These are phyloP conservation scores for Notodonta ziczac DNA, from an alignment of 2,888 invertebrate species.

Conservation along the genomic window DNA sequence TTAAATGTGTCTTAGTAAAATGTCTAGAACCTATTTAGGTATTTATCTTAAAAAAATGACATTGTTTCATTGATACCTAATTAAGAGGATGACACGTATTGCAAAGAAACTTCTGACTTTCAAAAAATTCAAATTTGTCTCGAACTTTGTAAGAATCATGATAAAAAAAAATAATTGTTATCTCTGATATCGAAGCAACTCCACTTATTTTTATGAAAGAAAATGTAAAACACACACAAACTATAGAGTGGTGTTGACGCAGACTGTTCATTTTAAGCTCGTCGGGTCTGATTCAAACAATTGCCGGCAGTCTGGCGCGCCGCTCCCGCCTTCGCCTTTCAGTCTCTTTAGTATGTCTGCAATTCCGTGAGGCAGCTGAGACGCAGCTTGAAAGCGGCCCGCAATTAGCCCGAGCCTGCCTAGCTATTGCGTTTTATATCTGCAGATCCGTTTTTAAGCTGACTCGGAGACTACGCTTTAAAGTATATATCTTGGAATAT, in stretches of 20 bases:
- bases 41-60: no score
- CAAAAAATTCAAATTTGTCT: no score
- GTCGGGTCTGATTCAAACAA: slow-evolving; percentile 46
- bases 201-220: neutral
- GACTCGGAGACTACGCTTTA: no score
- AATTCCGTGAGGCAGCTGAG: slow-evolving; percentile 50
- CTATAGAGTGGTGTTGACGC: slow-evolving; percentile 4
- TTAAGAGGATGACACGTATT: no score
- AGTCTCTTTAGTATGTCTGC: slow-evolving; percentile 60
- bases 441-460: slow-evolving; percentile 23
- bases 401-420: slow-evolving; percentile 65
- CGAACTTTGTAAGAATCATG: no score
- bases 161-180: no score
- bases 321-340: slow-evolving; percentile 42
- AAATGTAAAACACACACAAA: neutral
- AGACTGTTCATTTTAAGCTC: slow-evolving; percentile 49
- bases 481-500: no score
- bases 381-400: slow-evolving; percentile 62
- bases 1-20: no score
- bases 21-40: no score
- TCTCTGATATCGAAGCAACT: no score
- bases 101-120: no score
- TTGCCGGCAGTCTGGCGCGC: slow-evolving; percentile 54
- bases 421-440: slow-evolving; percentile 31
- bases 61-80: no score